Evolutionary conservation across 2,888 invertebrate genomes (phyloP), one percentile per base, ranked within the genome.

Genomic region (Tortricodes alternella): DNA sequence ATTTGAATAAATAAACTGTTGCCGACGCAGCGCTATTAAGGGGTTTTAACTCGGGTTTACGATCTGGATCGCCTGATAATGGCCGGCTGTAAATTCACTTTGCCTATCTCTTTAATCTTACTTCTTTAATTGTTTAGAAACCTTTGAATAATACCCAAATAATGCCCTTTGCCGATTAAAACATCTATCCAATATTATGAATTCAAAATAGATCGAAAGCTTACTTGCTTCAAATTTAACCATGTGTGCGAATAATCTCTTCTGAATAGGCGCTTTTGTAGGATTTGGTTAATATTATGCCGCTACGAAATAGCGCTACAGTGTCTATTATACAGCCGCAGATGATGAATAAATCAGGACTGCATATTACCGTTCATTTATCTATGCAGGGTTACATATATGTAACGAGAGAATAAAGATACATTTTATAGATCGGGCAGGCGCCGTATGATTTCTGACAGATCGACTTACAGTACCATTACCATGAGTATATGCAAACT

Each of bases 1-100:
- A 78, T 77, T 80, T 76, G 66, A 74, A 78, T 79, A 75, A 79
- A 80, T 76, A 76, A 81, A 80, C 76, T 77, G 76, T 80, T 74
- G 76, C 74, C 69, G 68, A 73, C 75, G 71, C 66, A 68, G 78
- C 34, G 29, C 79, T 74, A 73, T 79, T 76, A 78, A 69, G 76
- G 74, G 76, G 70, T 78, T 78, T 74, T 78, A 76, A 70, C 76
- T 70, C 57, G 67, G 73, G 64, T 80, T 83, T 80, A 80, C 78
- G 80, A 80, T 74, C 74, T 58, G 73, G 69, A 77, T 78, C 74
- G 73, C 67, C 72, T 77, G 74, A 77, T 80, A 79, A 82, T 78
- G 74, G 80, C 61, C 50, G 62, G 65, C 73, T 68, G 74, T 78
- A 80, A 80, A 81, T 79, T 79, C 66, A 70, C 74, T 74, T 78